Evolutionary conservation across 1,140 invertebrate genomes (phyloP), one percentile per base, ranked within the genome.

Genomic region (Heliconius nattereri): DNA sequence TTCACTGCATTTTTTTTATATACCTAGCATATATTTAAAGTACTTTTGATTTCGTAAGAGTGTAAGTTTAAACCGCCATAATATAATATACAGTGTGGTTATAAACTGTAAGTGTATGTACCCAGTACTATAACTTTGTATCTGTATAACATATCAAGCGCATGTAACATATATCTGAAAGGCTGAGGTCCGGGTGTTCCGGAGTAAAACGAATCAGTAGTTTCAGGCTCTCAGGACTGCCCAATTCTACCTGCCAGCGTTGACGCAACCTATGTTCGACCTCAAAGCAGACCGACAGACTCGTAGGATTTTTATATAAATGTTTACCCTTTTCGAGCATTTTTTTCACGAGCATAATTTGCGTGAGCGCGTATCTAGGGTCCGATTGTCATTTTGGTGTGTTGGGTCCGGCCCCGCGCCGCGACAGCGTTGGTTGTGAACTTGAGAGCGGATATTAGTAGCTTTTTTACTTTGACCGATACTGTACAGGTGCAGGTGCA

Each of bases 141-240:
- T 92, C 91, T 92, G 86, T 93, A 86, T 85, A 89, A 94, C 92
- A 94, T 94, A 94, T 94, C 92, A 94, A 89, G 86, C 86, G 90
- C 87, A 92, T 89, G 84, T 89, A 85, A 87, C 84, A 87, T 81
- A 89, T 83, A 84, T 81, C 84, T 84, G 86, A 87, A 90, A 91
- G 92, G 87, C 90, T 90, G 92, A 89, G 78, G 87, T 88, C 87
- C 89, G 85, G 85, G 70, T 74, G 60, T 70, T 76, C 86, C 85
- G 88, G 89, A 89, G 80, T 87, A 85, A 86, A 87, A 86, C 76
- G 82, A 85, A 83, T 83, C 83, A 81, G 81, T 81, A 83, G 80
- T 83, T 86, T 85, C 85, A 75, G 72, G 84, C 83, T 73, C 83
- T 71, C 35, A 37, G 8, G 29, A 71, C 90, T 89, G 90, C 91